Conservation (phyloP, 2,797 vertebrate genomes). For the Aldrovandia affinis region DNA sequence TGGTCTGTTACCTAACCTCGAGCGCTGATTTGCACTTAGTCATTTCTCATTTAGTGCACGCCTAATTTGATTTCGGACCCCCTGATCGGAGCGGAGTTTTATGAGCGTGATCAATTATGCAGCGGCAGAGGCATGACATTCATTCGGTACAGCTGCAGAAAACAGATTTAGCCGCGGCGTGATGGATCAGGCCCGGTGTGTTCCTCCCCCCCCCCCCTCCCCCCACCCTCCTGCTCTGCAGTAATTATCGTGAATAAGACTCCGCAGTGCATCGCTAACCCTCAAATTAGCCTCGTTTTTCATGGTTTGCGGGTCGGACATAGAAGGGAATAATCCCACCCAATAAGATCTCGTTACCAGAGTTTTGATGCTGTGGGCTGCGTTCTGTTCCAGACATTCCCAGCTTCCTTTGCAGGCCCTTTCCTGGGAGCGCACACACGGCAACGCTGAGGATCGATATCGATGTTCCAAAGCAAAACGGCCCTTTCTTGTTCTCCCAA, state of each 20-base stretch:
- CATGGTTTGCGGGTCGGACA: slow-evolving; percentile 32
- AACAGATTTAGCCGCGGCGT: slow-evolving; percentile 11
- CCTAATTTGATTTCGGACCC: slow-evolving; percentile 9
- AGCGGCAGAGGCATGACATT: slow-evolving; percentile 1
- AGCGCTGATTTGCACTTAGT: neutral
- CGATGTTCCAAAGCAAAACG: neutral
- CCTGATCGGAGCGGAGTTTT: neutral
- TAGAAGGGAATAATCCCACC: slow-evolving; percentile 8
- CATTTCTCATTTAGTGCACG: neutral
- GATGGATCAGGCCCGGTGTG: slow-evolving; percentile 7
- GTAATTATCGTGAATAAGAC: slow-evolving; percentile 41
- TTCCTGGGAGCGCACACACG: neutral
- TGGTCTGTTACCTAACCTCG: neutral
- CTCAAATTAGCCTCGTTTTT: slow-evolving; percentile 52
- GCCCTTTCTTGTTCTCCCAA: neutral
- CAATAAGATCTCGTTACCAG: neutral
- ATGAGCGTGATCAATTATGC: slow-evolving; percentile 19
- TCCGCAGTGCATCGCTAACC: slow-evolving; percentile 31
- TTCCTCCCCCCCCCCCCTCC: neutral
- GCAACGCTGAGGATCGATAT: neutral
- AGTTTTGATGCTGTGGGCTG: neutral
- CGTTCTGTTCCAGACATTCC: neutral
- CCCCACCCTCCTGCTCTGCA: neutral
- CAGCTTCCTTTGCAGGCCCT: neutral
- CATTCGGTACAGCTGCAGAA: slow-evolving; percentile 10